Conservation (phyloP, 2,888 invertebrate genomes). For the Lithophane leautieri region DNA sequence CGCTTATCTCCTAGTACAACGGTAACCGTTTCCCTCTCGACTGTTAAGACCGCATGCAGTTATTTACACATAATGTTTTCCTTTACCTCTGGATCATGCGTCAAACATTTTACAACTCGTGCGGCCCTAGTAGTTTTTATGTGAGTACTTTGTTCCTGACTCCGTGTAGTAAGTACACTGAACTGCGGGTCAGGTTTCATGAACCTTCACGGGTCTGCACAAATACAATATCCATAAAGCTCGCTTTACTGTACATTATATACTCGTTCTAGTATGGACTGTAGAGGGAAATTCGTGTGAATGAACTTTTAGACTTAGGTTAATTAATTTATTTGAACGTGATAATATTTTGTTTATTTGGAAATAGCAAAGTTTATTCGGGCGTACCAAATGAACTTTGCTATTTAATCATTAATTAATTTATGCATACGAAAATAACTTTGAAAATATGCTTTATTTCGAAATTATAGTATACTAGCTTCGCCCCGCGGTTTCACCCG, state of each 20-base stretch:
- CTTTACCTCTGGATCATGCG: conserved; percentile 43
- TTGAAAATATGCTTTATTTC: neutral
- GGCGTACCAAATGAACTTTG: neutral
- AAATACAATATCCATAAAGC: conserved; percentile 64
- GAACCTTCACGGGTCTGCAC: conserved; percentile 64
- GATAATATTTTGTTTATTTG: neutral
- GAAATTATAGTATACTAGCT: too few relatives aligned
- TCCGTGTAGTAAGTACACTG: conserved; percentile 57
- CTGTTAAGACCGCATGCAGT: conserved; percentile 40
- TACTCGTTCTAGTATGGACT: conserved; percentile 13
- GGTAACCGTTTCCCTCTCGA: conserved; percentile 28
- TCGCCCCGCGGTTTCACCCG: too few relatives aligned
- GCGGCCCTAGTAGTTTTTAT: conserved; percentile 46
- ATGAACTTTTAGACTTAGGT: conserved; percentile 28
- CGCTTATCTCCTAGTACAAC: conserved; percentile 36
- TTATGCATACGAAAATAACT: neutral
- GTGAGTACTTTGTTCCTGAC: conserved; percentile 43
- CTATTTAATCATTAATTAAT: neutral
- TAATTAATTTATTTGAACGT: conserved; percentile 18
- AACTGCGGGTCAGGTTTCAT: conserved; percentile 63
- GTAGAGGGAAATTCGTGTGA: conserved; percentile 27
- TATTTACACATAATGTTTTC: conserved; percentile 43
- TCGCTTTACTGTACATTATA: conserved; percentile 39
- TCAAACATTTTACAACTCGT: conserved; percentile 40
- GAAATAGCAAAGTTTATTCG: neutral